Base-by-base conservation (phyloP, 2,888 invertebrate species). In the Mongoloraphidia duomilia region DNA sequence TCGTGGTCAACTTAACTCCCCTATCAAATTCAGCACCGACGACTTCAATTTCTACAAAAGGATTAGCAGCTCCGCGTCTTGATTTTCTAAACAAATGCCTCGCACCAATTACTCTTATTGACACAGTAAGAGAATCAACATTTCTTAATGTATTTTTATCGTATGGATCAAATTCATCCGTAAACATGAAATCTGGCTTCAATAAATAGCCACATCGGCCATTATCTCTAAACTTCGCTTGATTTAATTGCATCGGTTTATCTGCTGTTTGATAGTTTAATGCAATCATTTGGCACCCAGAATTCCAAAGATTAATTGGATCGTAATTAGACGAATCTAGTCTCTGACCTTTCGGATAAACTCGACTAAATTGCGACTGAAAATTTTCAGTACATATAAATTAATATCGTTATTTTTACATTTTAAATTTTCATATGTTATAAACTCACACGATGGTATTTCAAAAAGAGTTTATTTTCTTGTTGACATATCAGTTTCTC, bases 261-360 rank as follows among this genome's bases (percentile, higher is more conserved):
- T 97, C 97, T 53, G 82, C 77, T 0, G 97, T 97, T 68, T 98
- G 97, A 67, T 93, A 98, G 69, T 98, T 98, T 4, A 98, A 71
- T 0, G 97, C 96, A 0, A 92, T 89, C 92, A 98, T 91, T 68
- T 98, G 97, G 43, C 88, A 90, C 2, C 95, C 97, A 10, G 82
- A 78, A 65, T 93, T 94, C 97, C 97, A 98, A 69, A 95, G 84
- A 2, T 87, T 82, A 8, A 91, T 75, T 0, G 97, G 97, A 70
- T 88, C 89, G 65, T 94, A 97, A 70, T 98, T 98, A 0, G 95
- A 94, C 0, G 97, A 97, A 62, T 97, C 96, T 48, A 97, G 81
- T 45, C 97, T 76, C 61, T 91, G 90, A 0, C 95, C 88, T 62
- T 88, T 89, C 0, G 98, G 98, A 66, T 97, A 98, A 2, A 97